Percentiles rank a stretch among this genome's conserved stretches.
These are phyloP conservation scores for Cairina moschata DNA, from an alignment of 2,113 vertebrate genomes.

Conservation along the genomic window DNA sequence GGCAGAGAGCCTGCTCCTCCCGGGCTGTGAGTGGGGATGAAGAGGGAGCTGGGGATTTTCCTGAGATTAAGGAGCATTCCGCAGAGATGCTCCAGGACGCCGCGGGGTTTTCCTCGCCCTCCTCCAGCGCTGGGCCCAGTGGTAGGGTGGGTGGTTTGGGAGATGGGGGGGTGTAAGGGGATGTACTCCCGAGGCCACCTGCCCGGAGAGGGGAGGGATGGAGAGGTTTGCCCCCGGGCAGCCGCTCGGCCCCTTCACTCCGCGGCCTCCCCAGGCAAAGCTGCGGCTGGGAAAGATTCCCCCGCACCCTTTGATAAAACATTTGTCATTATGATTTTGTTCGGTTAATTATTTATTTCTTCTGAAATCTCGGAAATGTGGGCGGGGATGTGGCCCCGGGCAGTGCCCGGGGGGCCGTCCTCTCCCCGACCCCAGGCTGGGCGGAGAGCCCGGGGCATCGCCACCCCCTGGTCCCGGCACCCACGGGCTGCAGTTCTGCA, in stretches of 20 bases:
- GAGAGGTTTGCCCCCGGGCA: neutral
- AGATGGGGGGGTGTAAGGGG: neutral
- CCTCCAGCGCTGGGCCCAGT: neutral
- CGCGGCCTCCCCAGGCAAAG: neutral
- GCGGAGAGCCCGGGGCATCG: neutral
- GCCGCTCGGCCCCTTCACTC: neutral
- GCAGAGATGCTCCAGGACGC: neutral
- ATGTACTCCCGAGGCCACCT: neutral
- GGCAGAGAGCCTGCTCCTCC: neutral
- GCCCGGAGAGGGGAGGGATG: neutral
- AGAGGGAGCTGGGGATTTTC: neutral
- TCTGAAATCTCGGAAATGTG: neutral
- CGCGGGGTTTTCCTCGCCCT: neutral
- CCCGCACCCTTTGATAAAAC: neutral
- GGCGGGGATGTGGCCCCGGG: rapidly evolving
- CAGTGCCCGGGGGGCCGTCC: neutral
- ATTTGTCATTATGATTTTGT: neutral
- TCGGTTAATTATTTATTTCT: neutral
- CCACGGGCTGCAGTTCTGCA: neutral
- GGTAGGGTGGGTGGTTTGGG: neutral
- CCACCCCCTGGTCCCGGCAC: neutral
- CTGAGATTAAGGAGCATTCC: neutral
- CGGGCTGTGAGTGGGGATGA: neutral
- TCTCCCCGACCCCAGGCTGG: neutral
- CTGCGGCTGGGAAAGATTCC: neutral